phyloP scores from a whole-genome alignment of 2,797 vertebrate genomes.

The Hydrolagus colliei region DNA sequence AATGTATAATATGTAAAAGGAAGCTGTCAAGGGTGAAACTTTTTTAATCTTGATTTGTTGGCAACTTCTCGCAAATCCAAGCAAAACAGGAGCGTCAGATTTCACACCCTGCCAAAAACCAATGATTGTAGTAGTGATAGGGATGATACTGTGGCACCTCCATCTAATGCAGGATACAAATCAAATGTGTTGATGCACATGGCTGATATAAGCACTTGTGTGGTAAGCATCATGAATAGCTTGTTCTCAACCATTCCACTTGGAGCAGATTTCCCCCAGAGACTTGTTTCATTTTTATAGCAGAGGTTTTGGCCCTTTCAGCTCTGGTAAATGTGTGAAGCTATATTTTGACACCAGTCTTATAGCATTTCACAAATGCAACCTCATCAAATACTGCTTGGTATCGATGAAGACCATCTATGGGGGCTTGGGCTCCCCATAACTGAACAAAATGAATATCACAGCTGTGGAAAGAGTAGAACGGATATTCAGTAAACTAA shows the following conservation, averaged over 20 bases:
- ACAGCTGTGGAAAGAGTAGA: too few relatives aligned
- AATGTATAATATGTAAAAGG: background rate
- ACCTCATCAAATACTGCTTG: background rate
- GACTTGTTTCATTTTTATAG: background rate
- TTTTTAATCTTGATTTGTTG: constrained; percentile 4
- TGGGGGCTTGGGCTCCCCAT: too few relatives aligned
- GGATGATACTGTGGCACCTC: background rate
- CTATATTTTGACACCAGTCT: background rate
- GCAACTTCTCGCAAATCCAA: constrained; percentile 12
- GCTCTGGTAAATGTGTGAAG: background rate
- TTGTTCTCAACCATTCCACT: background rate
- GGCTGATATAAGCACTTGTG: background rate
- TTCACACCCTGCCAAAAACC: background rate
- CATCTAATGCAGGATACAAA: constrained; percentile 13
- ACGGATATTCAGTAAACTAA: too few relatives aligned
- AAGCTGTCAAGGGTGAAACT: constrained; percentile 3
- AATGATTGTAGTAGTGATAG: background rate
- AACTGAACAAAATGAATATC: too few relatives aligned
- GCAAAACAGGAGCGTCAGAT: background rate
- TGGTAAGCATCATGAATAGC: background rate
- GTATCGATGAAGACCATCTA: too few relatives aligned
- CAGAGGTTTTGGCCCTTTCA: background rate
- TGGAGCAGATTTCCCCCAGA: background rate
- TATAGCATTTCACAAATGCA: background rate
- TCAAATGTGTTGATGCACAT: background rate